These are phyloP conservation scores for Scalopus aquaticus DNA, from an alignment of 2,113 vertebrate species.

Conservation along the genomic window DNA sequence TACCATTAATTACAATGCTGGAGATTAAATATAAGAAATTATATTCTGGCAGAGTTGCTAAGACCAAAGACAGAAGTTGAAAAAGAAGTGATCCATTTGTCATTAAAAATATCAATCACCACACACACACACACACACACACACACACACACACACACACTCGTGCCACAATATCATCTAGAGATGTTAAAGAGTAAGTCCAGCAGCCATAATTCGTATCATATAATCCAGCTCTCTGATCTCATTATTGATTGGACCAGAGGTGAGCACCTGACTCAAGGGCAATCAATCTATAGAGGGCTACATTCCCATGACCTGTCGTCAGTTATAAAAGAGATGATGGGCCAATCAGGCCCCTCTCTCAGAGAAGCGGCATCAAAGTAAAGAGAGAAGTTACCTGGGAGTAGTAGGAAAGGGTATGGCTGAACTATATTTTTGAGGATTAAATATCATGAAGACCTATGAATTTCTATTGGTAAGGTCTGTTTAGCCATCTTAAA, in stretches of 20 bases:
- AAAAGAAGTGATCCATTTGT: conserved; percentile 38
- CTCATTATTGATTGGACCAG: not conserved
- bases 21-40: not conserved
- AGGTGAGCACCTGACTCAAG: not conserved
- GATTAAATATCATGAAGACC: not conserved
- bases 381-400: not conserved
- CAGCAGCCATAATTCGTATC: not conserved
- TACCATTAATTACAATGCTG: not conserved
- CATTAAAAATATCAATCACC: conserved; percentile 23
- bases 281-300: not conserved
- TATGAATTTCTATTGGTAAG: not conserved
- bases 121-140: not conserved
- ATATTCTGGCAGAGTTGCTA: conserved; percentile 1
- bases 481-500: not conserved
- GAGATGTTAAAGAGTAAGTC: not conserved
- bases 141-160: not conserved
- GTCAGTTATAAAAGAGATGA: not conserved
- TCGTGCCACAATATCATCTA: not conserved
- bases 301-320: not conserved
- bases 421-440: not conserved
- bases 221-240: not conserved
- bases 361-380: not conserved
- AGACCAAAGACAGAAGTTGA: conserved; percentile 6
- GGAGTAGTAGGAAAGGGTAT: not conserved
- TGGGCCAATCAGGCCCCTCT: not conserved